phyloP scores from a whole-genome alignment of 2,888 invertebrate species.

The Sepiola atlantica region DNA sequence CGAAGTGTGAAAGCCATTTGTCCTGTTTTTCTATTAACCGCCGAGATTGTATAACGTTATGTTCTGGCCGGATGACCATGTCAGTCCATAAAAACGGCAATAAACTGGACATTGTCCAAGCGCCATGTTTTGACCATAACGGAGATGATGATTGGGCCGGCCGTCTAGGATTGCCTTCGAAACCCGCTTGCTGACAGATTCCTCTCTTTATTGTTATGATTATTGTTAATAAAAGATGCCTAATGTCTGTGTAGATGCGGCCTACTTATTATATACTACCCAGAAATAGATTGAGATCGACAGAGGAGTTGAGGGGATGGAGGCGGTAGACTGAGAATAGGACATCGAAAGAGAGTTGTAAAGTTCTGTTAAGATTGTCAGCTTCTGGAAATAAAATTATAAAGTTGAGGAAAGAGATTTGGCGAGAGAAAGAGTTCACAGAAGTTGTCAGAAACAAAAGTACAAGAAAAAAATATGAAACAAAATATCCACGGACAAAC shows the following conservation, averaged over 20 bases:
- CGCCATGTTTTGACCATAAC: constrained; percentile 19
- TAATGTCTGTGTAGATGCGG: neutral
- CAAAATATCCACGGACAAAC: no score
- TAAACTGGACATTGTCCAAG: constrained; percentile 23
- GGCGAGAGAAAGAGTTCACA: neutral
- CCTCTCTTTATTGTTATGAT: neutral
- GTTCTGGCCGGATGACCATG: constrained; percentile 22
- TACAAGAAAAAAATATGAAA: neutral
- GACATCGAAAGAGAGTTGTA: neutral
- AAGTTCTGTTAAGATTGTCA: neutral
- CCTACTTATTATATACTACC: constrained; percentile 6
- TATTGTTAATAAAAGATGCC: constrained; percentile 21
- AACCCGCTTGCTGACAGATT: constrained; percentile 10
- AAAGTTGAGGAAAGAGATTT: neutral
- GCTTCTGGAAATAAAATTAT: neutral
- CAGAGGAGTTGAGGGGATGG: neutral
- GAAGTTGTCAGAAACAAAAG: neutral
- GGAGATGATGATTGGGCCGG: neutral
- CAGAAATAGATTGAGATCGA: neutral
- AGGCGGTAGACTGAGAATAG: neutral
- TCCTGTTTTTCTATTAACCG: neutral
- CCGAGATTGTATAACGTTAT: neutral
- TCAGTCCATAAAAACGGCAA: constrained; percentile 21
- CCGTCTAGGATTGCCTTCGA: constrained; percentile 11
- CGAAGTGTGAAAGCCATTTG: constrained; percentile 20